Base-by-base conservation (phyloP, 2,888 invertebrate species). In the Labia minor region DNA sequence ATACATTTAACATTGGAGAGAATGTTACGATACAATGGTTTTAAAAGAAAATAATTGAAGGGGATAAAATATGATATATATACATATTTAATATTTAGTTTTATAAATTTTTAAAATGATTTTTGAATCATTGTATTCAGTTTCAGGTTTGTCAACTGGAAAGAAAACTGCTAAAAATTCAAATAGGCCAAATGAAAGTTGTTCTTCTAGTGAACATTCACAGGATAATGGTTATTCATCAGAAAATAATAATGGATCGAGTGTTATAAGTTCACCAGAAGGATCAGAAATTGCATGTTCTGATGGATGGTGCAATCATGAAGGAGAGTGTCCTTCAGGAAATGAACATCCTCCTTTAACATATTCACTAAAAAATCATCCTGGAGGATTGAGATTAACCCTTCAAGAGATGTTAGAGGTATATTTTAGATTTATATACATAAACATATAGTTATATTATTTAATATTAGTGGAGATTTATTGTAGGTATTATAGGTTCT, bases 201-300 rank as follows among this genome's bases (percentile, higher is more conserved):
- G 84, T 70, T 84, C 84, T 49, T 85, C 84, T 21, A 85, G 83
- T 73, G 87, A 89, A 74, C 84, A 85, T 74, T 87, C 87, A 61
- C 87, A 88, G 76, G 94, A 94, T 79, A 91, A 89, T 74, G 93
- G 93, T 61, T 94, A 93, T 77, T 91, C 90, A 19, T 93, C 93
- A 11, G 93, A 91, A 70, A 87, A 87, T 72, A 89, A 89, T 74
- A 87, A 87, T 67, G 87, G 86, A 64, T 90, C 90, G 19, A 92
- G 92, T 71, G 81, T 88, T 69, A 86, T 88, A 72, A 92, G 90
- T 75, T 91, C 92, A 1, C 90, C 92, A 0, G 94, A 93, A 74
- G 92, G 93, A 26, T 93, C 93, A 0, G 94, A 93, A 75, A 86
- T 93, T 66, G 92, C 91, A 0, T 95, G 92, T 78, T 90, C 89